Evolutionary conservation across 2,113 vertebrate species (phyloP), one percentile per base, ranked within the genome.

Genomic region (Dromaius novaehollandiae): DNA sequence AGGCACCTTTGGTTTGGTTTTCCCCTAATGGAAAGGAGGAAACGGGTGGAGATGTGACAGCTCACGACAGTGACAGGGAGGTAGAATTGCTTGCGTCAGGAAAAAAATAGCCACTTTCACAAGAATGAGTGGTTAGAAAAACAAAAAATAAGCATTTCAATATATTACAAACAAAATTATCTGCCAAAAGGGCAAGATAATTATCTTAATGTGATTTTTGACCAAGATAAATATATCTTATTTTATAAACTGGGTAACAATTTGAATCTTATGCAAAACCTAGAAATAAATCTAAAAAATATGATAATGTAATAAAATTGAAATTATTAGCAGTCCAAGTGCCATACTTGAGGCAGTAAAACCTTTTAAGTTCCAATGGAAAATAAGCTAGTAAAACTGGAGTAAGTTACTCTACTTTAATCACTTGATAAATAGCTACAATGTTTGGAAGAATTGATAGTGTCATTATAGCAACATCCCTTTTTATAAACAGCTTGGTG

Each of bases 251-350:
- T 70, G 84, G 82, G 48, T 95, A 96, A 88, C 93, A 90, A 97
- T 98, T 97, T 97, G 95, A 97, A 91, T 97, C 95, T 97, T 96
- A 97, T 96, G 96, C 97, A 97, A 98, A 98, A 94, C 79, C 88
- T 95, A 86, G 91, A 97, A 97, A 98, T 97, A 97, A 97, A 98
- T 98, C 95, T 95, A 92, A 97, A 96, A 97, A 97, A 97, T 97
- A 97, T 97, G 97, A 90, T 98, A 98, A 98, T 98, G 96, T 96
- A 97, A 97, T 97, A 97, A 97, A 97, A 96, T 89, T 5, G 19
- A 94, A 97, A 97, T 97, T 97, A 97, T 97, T 97, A 98, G 95
- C 93, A 96, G 82, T 78, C 81, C 89, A 40, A 95, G 82, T 95
- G 91, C 94, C 88, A 88, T 81, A 97, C 95, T 98, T 85, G 96